Evolutionary conservation across 2,888 invertebrate genomes (phyloP).

Genomic region (Nomada lathburiana): DNA sequence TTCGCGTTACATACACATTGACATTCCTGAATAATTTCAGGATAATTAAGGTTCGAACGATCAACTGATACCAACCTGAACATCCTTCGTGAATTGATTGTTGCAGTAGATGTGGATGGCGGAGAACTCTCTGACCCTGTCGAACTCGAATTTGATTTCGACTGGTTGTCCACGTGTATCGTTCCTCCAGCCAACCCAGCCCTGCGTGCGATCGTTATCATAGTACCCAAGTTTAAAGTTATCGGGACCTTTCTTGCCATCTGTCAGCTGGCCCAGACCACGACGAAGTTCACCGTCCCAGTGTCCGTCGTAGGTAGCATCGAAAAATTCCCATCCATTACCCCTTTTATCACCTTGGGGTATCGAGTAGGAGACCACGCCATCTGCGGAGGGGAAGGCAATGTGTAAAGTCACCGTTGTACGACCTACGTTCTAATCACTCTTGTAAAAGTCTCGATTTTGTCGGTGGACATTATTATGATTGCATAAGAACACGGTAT

Average conservation of each 20-base stretch:
- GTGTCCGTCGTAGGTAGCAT: constrained; percentile 93
- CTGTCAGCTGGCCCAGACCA: constrained; percentile 94
- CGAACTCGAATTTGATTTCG: constrained; percentile 92
- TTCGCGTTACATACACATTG: not conserved
- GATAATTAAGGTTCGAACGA: not conserved
- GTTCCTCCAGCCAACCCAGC: constrained; percentile 96
- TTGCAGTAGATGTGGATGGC: constrained; percentile 92
- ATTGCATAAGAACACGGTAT: not conserved
- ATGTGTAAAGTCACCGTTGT: constrained; percentile 38
- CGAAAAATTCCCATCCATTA: constrained; percentile 91
- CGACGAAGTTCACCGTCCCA: constrained; percentile 91
- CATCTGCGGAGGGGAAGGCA: constrained; percentile 85
- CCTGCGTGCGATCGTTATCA: constrained; percentile 86
- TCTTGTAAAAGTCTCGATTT: constrained; percentile 23
- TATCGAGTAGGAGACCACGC: constrained; percentile 93
- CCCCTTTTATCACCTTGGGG: constrained; percentile 94
- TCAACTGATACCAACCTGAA: constrained; percentile 87
- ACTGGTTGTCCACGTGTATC: constrained; percentile 89
- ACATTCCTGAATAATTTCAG: not conserved
- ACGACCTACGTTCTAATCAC: constrained; percentile 2
- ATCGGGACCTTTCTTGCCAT: constrained; percentile 91
- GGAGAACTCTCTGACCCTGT: constrained; percentile 93
- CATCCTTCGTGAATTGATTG: constrained; percentile 93
- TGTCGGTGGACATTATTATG: constrained; percentile 14
- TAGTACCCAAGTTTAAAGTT: constrained; percentile 89